Evolutionary conservation across 2,888 invertebrate genomes (phyloP), one percentile per base, ranked within the genome.

Genomic region (Zaprionus bogoriensis): DNA sequence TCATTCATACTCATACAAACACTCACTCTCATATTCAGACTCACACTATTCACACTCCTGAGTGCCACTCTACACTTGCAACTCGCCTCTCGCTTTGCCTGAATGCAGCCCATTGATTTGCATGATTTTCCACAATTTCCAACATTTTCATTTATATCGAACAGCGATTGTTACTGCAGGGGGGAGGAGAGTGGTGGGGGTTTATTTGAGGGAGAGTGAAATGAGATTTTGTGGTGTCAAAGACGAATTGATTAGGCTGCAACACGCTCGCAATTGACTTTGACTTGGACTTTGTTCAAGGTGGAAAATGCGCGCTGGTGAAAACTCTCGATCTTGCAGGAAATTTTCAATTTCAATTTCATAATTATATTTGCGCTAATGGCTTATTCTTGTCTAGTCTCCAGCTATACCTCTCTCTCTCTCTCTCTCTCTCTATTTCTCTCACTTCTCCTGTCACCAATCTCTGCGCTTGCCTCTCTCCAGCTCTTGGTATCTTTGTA

Each of bases 21-120:
- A 42, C 32, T 32, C 32, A 36, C 17, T 10, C 10, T 27, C 27
- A 32, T 6, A 32, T 14, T 32, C 30, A 14, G 14, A 32, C 14
- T 32, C 14, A 30, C n/a, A 10, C n/a, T 4, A n/a, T n/a, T 4
- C 51, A 45, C 7, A 38, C 12, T n/a, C n/a, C n/a, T n/a, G n/a
- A n/a, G n/a, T n/a, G n/a, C n/a, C n/a, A n/a, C n/a, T n/a, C n/a
- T n/a, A n/a, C n/a, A n/a, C n/a, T n/a, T n/a, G n/a, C n/a, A n/a
- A n/a, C n/a, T 66, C 45, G 39, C 39, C 66, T 77, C 80, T 82
- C 58, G 68, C 65, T 48, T 28, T 30, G 59, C 53, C 54, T 54
- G 59, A 60, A 70, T 53, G 51, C 65, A 25, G 47, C 64, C 58
- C 76, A 82, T 79, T 80, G 83, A 83, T 83, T 86, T 86, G 70